phyloP scores from a whole-genome alignment of 2,113 vertebrate species.

The Albula glossodonta region DNA sequence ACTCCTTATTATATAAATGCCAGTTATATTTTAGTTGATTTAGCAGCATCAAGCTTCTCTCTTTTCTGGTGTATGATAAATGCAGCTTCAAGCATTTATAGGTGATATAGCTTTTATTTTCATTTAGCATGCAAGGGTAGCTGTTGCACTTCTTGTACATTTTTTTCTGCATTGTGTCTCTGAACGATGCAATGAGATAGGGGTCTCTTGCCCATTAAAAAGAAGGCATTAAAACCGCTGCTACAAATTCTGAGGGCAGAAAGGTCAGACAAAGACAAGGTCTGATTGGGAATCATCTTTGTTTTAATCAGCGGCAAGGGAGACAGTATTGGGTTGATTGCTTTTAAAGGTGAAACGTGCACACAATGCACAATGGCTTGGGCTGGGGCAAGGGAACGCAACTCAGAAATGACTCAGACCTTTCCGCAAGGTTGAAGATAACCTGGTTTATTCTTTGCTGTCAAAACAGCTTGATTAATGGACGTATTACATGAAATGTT shows the following conservation, averaged over 20 bases:
- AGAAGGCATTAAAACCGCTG: slow-evolving; percentile 37
- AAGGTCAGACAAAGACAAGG: slow-evolving; percentile 36
- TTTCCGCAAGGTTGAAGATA: background rate
- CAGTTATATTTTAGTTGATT: background rate
- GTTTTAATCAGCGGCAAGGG: slow-evolving; percentile 47
- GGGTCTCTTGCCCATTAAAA: slow-evolving; percentile 37
- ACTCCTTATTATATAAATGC: background rate
- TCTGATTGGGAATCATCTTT: slow-evolving; percentile 40
- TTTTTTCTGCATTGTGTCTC: background rate
- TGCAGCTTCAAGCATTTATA: background rate
- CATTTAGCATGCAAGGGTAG: background rate
- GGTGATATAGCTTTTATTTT: background rate
- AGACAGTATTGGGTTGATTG: slow-evolving; percentile 40
- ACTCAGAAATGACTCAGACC: background rate
- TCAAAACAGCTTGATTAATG: no score
- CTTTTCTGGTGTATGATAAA: background rate
- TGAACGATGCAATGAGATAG: background rate
- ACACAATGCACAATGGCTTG: slow-evolving; percentile 27
- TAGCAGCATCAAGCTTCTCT: background rate
- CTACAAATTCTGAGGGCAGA: slow-evolving; percentile 32
- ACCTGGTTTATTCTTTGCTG: no score
- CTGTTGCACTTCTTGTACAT: background rate
- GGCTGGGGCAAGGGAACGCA: background rate
- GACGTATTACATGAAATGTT: background rate
- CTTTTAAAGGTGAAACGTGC: slow-evolving; percentile 43